Base-by-base conservation (phyloP, 2,113 vertebrate species). In the Paracanthobrama guichenoti region DNA sequence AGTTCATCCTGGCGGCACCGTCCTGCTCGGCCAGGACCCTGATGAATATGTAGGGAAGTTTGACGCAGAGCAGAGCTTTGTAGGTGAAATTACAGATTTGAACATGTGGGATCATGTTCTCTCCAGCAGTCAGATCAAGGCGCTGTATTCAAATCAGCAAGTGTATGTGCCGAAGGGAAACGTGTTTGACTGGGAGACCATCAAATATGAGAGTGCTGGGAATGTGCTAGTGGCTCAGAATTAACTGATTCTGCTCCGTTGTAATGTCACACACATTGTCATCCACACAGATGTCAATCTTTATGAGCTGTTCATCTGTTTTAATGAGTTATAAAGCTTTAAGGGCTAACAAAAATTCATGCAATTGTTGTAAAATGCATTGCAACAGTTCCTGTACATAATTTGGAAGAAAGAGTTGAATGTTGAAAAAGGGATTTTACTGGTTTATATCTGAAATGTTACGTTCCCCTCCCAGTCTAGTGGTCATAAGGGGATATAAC, bases 41-140 rank as follows among this genome's bases (percentile, higher is more conserved):
- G 93, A 94, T 83, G 87, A 82, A 22, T 87, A 91, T 81, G 78
- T 93, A 18, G 90, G 91, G 0, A 81, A 73, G 1, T 87, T 93
- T 62, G 93, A 95, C 57, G 83, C 87, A 2, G 20, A 81, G 16
- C 92, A 94, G 88, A 94, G 93, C 86, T 96, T 93, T 9, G 90
- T 94, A 0, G 95, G 95, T 0, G 94, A 95, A 86, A 84, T 95
- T 78, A 91, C 92, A 0, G 94, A 95, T 35, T 82, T 96, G 59
- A 91, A 94, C 24, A 94, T 95, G 95, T 95, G 95, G 95, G 93
- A 95, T 86, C 89, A 83, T 59, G 93, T 95, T 5, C 90, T 95
- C 6, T 88, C 92, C 1, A 87, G 90, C 31, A 91, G 75, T 64
- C 83, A 92, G 75, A 93, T 95, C 28, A 89, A 3, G 90, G 80